Base-by-base conservation (phyloP, 23 tunicate genomes). In the Botrylloides violaceus region DNA sequence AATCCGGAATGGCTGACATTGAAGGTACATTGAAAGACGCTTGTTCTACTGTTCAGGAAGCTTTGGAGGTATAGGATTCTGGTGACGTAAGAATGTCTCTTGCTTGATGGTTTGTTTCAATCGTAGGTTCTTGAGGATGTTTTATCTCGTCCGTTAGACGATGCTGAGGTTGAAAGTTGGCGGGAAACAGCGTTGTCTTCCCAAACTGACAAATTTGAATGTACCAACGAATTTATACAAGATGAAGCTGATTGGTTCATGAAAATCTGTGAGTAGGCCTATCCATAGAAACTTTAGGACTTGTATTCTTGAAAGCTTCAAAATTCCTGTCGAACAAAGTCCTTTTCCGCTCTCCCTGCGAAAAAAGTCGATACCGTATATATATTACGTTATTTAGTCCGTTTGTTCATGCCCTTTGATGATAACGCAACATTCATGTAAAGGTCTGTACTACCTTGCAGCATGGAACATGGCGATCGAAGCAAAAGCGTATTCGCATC, bases 391-490 rank as follows among this genome's bases (percentile, higher is more conserved):
- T n/a, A n/a, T n/a, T n/a, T n/a, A n/a, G n/a, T n/a, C n/a, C n/a
- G n/a, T n/a, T n/a, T n/a, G n/a, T n/a, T n/a, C n/a, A n/a, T n/a
- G n/a, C n/a, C n/a, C n/a, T n/a, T n/a, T n/a, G n/a, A n/a, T n/a
- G n/a, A n/a, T n/a, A n/a, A n/a, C n/a, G n/a, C n/a, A n/a, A n/a
- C n/a, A n/a, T n/a, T n/a, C n/a, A n/a, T n/a, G n/a, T n/a, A n/a
- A n/a, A n/a, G n/a, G n/a, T n/a, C n/a, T n/a, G n/a, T n/a, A n/a
- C n/a, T n/a, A n/a, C 5, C 28, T 77, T 80, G 19, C 70, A 90
- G 97, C 84, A 31, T 90, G 97, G 97, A 90, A 90, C 53, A 66
- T 90, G 77, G 91, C 97, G 48, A 34, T 90, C 61, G 87, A 83
- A 48, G 48, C 34, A 33, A 65, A 68, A 47, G 48, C 65, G 21